These are phyloP conservation scores for Embiotoca jacksoni DNA, from an alignment of 2,113 vertebrate species.

Conservation along the genomic window DNA sequence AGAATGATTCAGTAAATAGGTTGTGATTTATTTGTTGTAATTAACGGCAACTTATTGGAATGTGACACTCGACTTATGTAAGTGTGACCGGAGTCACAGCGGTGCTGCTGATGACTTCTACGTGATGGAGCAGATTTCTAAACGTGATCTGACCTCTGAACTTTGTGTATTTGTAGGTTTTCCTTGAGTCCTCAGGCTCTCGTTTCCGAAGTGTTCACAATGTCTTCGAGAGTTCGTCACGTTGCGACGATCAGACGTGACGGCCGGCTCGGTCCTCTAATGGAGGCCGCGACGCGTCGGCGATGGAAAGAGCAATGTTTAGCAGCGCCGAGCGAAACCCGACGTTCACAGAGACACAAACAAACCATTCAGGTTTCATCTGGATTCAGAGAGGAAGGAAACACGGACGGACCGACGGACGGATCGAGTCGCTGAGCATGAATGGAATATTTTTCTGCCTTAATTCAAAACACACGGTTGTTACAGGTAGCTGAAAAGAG, in stretches of 20 bases:
- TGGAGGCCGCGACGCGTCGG: slow-evolving; percentile 30
- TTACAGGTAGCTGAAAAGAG: too few relatives aligned
- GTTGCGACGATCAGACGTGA: slow-evolving; percentile 53
- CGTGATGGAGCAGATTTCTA: too few relatives aligned
- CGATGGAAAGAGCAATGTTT: slow-evolving; percentile 66
- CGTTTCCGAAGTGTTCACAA: slow-evolving; percentile 37
- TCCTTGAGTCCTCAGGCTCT: slow-evolving; percentile 53
- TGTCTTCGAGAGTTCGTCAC: too few relatives aligned
- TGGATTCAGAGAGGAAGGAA: slow-evolving; percentile 42
- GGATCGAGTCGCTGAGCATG: neutral
- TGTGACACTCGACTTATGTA: slow-evolving; percentile 3
- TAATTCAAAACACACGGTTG: neutral
- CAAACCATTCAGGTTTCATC: slow-evolving; percentile 45
- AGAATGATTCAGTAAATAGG: neutral
- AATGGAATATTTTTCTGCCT: slow-evolving; percentile 5
- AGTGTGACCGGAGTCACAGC: neutral
- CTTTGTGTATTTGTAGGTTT: neutral
- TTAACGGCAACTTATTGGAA: neutral
- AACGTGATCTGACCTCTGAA: too few relatives aligned
- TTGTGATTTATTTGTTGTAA: slow-evolving; percentile 1
- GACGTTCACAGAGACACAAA: slow-evolving; percentile 48
- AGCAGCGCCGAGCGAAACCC: slow-evolving; percentile 17
- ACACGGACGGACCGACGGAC: neutral
- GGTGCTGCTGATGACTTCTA: too few relatives aligned
- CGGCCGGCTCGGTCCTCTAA: slow-evolving; percentile 44